Percentiles rank a stretch among this genome's conserved stretches.
phyloP scores from a whole-genome alignment of 2,888 invertebrate genomes.

The Melanophora roralis region DNA sequence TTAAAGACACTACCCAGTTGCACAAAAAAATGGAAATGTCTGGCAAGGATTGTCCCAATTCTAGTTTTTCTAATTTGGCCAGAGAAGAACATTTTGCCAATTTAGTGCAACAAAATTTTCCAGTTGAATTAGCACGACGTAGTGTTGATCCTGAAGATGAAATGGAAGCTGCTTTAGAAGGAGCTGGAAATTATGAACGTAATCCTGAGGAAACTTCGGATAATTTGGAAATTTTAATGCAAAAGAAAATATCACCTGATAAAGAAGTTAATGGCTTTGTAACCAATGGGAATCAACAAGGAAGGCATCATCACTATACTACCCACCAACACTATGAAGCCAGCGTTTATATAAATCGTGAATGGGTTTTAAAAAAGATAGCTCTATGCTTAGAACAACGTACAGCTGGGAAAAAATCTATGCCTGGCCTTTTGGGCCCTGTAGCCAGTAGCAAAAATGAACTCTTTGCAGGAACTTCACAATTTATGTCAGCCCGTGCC shows the following conservation, averaged over 20 bases:
- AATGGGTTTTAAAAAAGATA: slow-evolving; percentile 97
- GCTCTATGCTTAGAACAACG: slow-evolving; percentile 94
- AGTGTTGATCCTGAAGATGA: slow-evolving; percentile 66
- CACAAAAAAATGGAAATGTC: slow-evolving; percentile 76
- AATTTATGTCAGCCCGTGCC: slow-evolving; percentile 71
- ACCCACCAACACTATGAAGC: slow-evolving; percentile 42
- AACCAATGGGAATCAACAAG: slow-evolving; percentile 31
- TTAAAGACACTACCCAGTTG: slow-evolving; percentile 77
- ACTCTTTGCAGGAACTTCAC: slow-evolving; percentile 63
- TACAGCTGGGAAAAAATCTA: slow-evolving; percentile 84
- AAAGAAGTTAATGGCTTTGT: slow-evolving; percentile 74
- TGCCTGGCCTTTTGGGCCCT: slow-evolving; percentile 67
- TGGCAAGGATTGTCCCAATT: slow-evolving; percentile 76
- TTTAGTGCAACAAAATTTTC: slow-evolving; percentile 77
- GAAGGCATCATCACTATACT: slow-evolving; percentile 5
- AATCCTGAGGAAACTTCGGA: slow-evolving; percentile 70
- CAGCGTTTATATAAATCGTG: slow-evolving; percentile 80
- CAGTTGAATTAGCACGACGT: slow-evolving; percentile 68
- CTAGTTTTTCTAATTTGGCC: slow-evolving; percentile 77
- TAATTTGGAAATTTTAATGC: slow-evolving; percentile 75
- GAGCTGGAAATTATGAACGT: slow-evolving; percentile 45
- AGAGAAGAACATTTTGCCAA: slow-evolving; percentile 78
- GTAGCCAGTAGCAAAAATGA: slow-evolving; percentile 56
- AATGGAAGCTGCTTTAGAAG: slow-evolving; percentile 61
- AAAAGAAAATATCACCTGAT: slow-evolving; percentile 76